These are phyloP conservation scores for Hippocampus abdominalis DNA, from an alignment of 2,113 vertebrate genomes.

Conservation along the genomic window DNA sequence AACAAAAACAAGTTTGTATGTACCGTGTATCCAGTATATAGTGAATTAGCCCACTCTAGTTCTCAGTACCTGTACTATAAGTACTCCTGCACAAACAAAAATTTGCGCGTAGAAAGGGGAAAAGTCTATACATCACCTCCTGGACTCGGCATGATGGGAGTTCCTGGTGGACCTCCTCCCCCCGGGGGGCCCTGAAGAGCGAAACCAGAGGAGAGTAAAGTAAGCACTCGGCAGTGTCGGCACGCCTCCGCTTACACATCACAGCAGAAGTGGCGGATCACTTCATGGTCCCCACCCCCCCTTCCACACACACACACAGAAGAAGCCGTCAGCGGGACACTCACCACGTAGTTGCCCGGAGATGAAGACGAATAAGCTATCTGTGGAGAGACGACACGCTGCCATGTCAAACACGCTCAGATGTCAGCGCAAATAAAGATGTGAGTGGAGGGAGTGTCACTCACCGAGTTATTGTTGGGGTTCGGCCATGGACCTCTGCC, in stretches of 20 bases:
- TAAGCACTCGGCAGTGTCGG: slow-evolving; percentile 30
- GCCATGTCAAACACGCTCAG: slow-evolving; percentile 7
- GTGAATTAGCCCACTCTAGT: background rate
- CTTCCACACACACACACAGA: slow-evolving; percentile 24
- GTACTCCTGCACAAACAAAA: background rate
- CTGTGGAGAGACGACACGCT: slow-evolving; percentile 63
- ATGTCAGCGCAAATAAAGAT: background rate
- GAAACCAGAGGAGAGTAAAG: slow-evolving; percentile 39
- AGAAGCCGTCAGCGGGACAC: slow-evolving; percentile 53
- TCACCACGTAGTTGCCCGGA: slow-evolving; percentile 89
- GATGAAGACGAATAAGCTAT: slow-evolving; percentile 89
- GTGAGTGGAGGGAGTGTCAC: slow-evolving; percentile 33
- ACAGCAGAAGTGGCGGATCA: slow-evolving; percentile 36
- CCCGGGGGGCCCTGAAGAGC: slow-evolving; percentile 83
- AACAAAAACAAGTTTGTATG: too few species aligned
- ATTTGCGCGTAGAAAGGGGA: slow-evolving; percentile 20
- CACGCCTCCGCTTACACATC: slow-evolving; percentile 38
- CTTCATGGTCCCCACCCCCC: too few species aligned
- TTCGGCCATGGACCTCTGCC: slow-evolving; percentile 86
- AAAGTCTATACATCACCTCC: slow-evolving; percentile 74
- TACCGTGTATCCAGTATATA: too few species aligned
- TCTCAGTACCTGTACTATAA: background rate
- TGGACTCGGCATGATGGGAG: slow-evolving; percentile 92
- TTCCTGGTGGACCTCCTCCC: slow-evolving; percentile 87
- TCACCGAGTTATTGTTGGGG: slow-evolving; percentile 85